phyloP scores from a whole-genome alignment of 2,888 invertebrate genomes.

The Panopea generosa region DNA sequence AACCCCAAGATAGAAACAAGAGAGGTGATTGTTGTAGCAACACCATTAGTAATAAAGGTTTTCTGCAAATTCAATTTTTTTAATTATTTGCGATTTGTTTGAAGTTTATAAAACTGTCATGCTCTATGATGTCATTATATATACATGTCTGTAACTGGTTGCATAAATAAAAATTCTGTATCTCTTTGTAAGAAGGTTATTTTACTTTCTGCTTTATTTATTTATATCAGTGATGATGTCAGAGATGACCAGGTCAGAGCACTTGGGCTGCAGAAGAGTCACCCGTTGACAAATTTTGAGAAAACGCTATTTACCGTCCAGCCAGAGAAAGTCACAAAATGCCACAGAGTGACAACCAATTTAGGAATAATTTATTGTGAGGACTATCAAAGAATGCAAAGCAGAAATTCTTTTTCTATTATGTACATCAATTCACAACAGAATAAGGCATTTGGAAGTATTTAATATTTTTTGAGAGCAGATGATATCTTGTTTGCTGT shows the following conservation, averaged over 20 bases:
- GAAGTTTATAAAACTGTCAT: too few species aligned
- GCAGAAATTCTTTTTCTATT: slow-evolving; percentile 4
- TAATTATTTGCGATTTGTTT: too few species aligned
- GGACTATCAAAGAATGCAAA: slow-evolving; percentile 9
- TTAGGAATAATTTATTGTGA: slow-evolving; percentile 10
- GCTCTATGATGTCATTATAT: too few species aligned
- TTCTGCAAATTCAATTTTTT: not conserved
- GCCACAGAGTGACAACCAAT: slow-evolving; percentile 1
- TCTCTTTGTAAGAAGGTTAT: too few species aligned
- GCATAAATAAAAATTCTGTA: too few species aligned
- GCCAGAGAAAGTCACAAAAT: slow-evolving; percentile 8
- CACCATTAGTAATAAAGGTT: slow-evolving; percentile 2
- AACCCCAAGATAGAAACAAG: not conserved
- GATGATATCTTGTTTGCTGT: slow-evolving; percentile 9
- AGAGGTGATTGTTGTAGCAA: too few species aligned
- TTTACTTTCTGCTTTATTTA: slow-evolving; percentile 4
- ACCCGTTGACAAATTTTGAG: not conserved
- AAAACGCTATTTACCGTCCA: not conserved
- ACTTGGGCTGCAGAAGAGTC: not conserved
- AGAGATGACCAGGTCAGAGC: not conserved
- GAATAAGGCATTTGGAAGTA: not conserved
- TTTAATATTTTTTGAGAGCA: slow-evolving; percentile 1
- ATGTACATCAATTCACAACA: not conserved
- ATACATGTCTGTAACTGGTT: too few species aligned
- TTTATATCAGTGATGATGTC: slow-evolving; percentile 14